phyloP scores from a whole-genome alignment of 2,797 vertebrate species.

The Enteromius afrohamiltoni region DNA sequence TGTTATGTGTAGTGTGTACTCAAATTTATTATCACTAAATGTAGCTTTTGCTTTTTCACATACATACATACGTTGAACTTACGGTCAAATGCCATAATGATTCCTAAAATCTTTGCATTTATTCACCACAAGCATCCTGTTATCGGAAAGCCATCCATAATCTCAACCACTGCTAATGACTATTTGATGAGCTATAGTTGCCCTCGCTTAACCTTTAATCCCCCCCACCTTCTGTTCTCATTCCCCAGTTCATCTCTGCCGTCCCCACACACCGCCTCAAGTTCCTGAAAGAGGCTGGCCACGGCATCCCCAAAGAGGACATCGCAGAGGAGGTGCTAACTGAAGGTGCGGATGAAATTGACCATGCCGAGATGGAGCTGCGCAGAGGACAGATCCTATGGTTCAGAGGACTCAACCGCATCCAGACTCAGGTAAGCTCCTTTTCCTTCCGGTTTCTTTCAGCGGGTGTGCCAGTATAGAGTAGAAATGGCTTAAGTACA shows the following conservation, averaged over 20 bases:
- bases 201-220: neutral
- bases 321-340: slow-evolving; percentile 85
- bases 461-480: neutral
- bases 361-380: slow-evolving; percentile 96
- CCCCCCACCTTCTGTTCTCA: neutral
- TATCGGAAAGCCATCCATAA: slow-evolving; percentile 4
- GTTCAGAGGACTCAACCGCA: slow-evolving; percentile 98
- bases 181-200: slow-evolving; percentile 15
- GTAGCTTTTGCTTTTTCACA: neutral
- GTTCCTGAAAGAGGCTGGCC: slow-evolving; percentile 96
- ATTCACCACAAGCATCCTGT: neutral
- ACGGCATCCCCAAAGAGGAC: slow-evolving; percentile 90
- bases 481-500: neutral
- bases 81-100: neutral
- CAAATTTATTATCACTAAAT: neutral
- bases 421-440: slow-evolving; percentile 94
- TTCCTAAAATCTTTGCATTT: neutral
- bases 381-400: slow-evolving; percentile 96
- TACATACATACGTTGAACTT: neutral
- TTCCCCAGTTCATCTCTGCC: slow-evolving; percentile 84
- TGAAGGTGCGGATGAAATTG: slow-evolving; percentile 91
- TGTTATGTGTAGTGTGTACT: neutral
- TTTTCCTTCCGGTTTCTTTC: slow-evolving; percentile 11
- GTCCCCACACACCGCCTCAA: slow-evolving; percentile 91
- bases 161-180: neutral